Base-by-base conservation (phyloP, 2,888 invertebrate genomes). In the Lepetodrilus schrolli region DNA sequence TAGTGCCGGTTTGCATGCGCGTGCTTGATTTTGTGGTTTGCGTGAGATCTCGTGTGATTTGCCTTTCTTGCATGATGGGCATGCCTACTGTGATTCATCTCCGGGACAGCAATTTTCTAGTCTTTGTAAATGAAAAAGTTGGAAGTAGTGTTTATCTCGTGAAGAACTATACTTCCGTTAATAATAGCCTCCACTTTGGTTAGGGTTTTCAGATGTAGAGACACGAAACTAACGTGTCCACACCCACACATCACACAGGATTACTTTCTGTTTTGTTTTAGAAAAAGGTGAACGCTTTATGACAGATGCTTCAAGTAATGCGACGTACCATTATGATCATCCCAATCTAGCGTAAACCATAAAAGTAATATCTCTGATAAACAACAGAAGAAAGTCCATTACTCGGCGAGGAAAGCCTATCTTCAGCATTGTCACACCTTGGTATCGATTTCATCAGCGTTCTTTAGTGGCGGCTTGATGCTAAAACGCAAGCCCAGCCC, bases 81-180 rank as follows among this genome's bases (percentile, higher is more conserved):
- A 74, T 71, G 80, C 43, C 77, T 77, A 48, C 66, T 77, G 74
- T 78, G 78, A 69, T 75, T 69, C 77, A 79, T 74, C 75, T 77
- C 66, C 71, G 66, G 58, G 58, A 38, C 30, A 23, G 72, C 66
- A 34, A 72, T 65, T 65, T 72, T 72, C 47, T 4, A 17, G 34
- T 23, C 26, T 58, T 58, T 58, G 30, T 58, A 58, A 17, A 30
- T 30, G 58, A 34, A 30, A 30, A 30, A 30, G 7, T 58, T 34
- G 30, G 58, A 30, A 30, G 26, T 58, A 30, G 58, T 17, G 58
- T 58, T 58, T 13, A 58, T 26, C 58, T 58, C 58, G 17, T 23
- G 58, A 17, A 58, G 58, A 17, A 58, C 58, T 30, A 58, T 58
- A 17, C 58, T 34, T 7, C 58, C 58, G 58, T 58, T 58, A 26